These are phyloP conservation scores for Archaeoteleia sp. DNA, from an alignment of 2,888 invertebrate genomes.

Conservation along the genomic window DNA sequence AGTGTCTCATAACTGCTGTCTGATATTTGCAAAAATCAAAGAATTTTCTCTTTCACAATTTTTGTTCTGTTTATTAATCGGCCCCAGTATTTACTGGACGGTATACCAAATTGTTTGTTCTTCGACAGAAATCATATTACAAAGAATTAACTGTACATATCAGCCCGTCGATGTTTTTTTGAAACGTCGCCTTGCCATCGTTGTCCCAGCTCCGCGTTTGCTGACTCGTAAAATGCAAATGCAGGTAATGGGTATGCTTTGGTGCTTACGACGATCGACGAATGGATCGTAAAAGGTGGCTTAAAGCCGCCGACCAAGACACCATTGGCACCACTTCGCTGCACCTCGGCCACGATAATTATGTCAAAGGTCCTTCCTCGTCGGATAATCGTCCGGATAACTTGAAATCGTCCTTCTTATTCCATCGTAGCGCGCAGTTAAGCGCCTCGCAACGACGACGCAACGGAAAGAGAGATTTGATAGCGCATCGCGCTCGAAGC, in stretches of 20 bases:
- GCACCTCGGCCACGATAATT: conserved; percentile 56
- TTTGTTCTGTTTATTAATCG: too few species aligned
- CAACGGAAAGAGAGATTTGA: conserved; percentile 10
- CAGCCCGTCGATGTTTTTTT: conserved; percentile 1
- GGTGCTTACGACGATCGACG: conserved; percentile 59
- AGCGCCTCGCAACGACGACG: not conserved
- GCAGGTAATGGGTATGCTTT: conserved; percentile 62
- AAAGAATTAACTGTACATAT: too few species aligned
- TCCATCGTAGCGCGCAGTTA: conserved; percentile 21
- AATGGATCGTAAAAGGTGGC: conserved; percentile 64
- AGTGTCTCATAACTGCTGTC: too few species aligned
- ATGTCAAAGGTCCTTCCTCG: conserved; percentile 55
- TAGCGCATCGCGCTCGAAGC: conserved; percentile 6
- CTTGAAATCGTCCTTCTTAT: conserved; percentile 40
- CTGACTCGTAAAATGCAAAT: conserved; percentile 69
- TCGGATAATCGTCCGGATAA: conserved; percentile 46
- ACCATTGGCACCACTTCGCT: conserved; percentile 25
- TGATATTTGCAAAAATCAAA: too few species aligned
- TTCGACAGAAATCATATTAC: too few species aligned
- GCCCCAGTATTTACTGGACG: too few species aligned
- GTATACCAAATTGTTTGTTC: too few species aligned
- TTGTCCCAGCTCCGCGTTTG: conserved; percentile 41
- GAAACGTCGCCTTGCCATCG: conserved; percentile 4
- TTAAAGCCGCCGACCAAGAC: conserved; percentile 46
- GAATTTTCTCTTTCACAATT: too few species aligned